Evolutionary conservation across 2,113 vertebrate genomes (phyloP).

Genomic region (Lasiurus borealis): DNA sequence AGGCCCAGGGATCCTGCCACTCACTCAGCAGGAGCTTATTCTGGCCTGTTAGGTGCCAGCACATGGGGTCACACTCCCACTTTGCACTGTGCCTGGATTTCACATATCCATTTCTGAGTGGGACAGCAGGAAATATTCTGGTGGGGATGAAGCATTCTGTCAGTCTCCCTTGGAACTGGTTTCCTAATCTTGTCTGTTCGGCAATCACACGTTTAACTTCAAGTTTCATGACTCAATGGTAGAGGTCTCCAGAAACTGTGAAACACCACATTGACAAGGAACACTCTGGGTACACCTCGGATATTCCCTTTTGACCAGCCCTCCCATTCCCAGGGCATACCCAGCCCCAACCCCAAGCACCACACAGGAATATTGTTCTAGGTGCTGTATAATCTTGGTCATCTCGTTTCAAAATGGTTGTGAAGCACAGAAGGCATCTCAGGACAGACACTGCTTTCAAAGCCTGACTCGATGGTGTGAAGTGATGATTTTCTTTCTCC

Average conservation of each 20-base stretch:
- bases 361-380: no score
- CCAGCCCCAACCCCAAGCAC: neutral
- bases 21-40: neutral
- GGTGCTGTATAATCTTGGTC: rapidly evolving
- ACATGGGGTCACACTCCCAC: rapidly evolving
- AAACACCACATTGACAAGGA: neutral
- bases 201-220: neutral
- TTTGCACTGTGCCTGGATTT: no score
- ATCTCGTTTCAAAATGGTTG: neutral
- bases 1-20: neutral
- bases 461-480: neutral
- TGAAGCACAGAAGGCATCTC: neutral
- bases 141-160: neutral
- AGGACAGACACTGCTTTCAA: neutral
- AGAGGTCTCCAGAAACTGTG: neutral
- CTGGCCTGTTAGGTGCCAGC: rapidly evolving
- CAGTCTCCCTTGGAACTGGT: neutral
- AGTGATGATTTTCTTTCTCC: neutral
- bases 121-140: no score
- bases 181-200: neutral
- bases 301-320: no score
- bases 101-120: neutral
- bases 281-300: neutral
- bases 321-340: neutral
- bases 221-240: no score